Percentiles rank a stretch among this genome's conserved stretches.
These are phyloP conservation scores for Terebella lapidaria DNA, from an alignment of 2,888 invertebrate genomes.

Conservation along the genomic window DNA sequence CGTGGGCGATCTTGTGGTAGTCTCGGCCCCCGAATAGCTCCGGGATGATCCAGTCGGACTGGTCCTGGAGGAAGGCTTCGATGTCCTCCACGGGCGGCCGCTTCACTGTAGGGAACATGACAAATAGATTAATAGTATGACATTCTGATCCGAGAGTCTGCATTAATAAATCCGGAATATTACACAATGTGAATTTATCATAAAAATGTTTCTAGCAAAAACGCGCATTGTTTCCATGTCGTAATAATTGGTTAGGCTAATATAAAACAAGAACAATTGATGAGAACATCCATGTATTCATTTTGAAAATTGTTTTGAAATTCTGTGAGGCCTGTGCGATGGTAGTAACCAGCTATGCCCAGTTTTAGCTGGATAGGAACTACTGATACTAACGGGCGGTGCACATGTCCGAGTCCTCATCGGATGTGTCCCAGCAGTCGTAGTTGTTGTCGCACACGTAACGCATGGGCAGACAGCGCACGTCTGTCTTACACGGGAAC, in stretches of 20 bases:
- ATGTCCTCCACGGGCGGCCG: constrained; percentile 37
- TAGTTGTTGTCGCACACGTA: constrained; percentile 43
- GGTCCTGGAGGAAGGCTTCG: constrained; percentile 32
- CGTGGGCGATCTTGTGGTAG: constrained; percentile 37
- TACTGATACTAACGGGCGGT: constrained; percentile 41
- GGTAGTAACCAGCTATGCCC: no score
- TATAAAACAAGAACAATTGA: no score
- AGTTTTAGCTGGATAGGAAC: no score
- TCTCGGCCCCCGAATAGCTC: constrained; percentile 40
- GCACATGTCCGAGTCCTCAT: constrained; percentile 44
- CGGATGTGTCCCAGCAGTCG: constrained; percentile 46
- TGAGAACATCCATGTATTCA: no score
- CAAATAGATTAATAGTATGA: neutral
- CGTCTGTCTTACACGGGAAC: constrained; percentile 38
- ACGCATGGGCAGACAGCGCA: constrained; percentile 40
- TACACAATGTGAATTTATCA: no score
- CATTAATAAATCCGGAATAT: no score
- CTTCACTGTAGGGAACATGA: constrained; percentile 29
- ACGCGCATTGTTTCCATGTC: no score
- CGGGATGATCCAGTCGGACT: constrained; percentile 38
- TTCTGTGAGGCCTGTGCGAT: no score
- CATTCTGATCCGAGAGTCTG: no score
- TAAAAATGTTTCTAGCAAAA: no score
- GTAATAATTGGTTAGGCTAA: no score
- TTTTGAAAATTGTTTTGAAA: no score